Evolutionary conservation across 2,888 invertebrate genomes (phyloP), one percentile per base, ranked within the genome.

Genomic region (Amiota minor): DNA sequence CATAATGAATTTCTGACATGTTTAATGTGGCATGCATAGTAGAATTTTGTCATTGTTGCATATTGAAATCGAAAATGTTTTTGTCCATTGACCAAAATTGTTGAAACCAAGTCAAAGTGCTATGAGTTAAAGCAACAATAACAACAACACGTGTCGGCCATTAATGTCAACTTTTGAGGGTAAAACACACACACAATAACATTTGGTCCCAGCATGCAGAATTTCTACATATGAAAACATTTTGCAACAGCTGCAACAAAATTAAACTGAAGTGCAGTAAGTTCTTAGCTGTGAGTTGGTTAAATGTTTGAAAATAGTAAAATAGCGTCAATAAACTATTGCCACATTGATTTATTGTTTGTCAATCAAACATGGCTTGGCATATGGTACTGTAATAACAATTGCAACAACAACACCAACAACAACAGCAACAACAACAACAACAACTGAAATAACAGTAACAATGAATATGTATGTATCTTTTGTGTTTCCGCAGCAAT

Each of bases 281-380:
- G 64, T 64, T 64, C 64, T 64, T 9, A 45, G 46, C 20, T 9
- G 11, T 18, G 18, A 59, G 9, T 50, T 12, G 35, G 35, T 35
- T 35, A 20, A 59, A n/a, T 20, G 20, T 16, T 20, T 20, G 9
- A 11, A 59, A 59, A 59, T 56, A 18, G 2, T 16, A 56, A 16
- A 16, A 9, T 20, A 56, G 23, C 59, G 16, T 59, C 59, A 59
- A 18, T 59, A 59, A 23, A 64, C 45, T 46, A 64, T 64, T 64
- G 61, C 72, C 75, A 78, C 75, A 76, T 79, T 78, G 75, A 80
- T 80, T 82, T 79, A 80, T 78, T 83, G 75, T 56, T 70, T 73
- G 74, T 68, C 79, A 75, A 73, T 74, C 77, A 79, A 35, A 35
- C 76, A 73, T 77, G 47, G 73, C 50, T 45, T 45, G n/a, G 55